phyloP scores from a whole-genome alignment of 2,113 vertebrate genomes.

The Corythoichthys intestinalis region DNA sequence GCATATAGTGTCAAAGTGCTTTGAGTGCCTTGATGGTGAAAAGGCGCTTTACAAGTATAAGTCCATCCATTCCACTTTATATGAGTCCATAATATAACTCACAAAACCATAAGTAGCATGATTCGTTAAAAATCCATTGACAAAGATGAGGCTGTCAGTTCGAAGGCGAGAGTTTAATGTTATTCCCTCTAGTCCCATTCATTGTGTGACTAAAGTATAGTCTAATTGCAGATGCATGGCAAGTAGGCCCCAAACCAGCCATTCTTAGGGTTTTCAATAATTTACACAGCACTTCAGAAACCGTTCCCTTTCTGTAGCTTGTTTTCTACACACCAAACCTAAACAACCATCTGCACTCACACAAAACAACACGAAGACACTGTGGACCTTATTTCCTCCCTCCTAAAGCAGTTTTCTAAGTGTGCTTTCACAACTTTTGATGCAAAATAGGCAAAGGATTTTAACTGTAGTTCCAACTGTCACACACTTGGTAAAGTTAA shows the following conservation, averaged over 20 bases:
- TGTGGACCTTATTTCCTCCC: background rate
- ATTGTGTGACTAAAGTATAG: slow-evolving; percentile 27
- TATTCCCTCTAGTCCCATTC: slow-evolving; percentile 19
- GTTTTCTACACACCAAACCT: slow-evolving; percentile 2
- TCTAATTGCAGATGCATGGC: slow-evolving; percentile 7
- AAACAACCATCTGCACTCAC: slow-evolving; percentile 16
- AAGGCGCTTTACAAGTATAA: too few relatives aligned
- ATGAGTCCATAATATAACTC: too few relatives aligned
- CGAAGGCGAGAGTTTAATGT: background rate
- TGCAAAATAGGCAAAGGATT: too few relatives aligned
- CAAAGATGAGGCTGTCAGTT: background rate
- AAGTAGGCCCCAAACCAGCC: slow-evolving; percentile 30
- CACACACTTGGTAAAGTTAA: too few relatives aligned
- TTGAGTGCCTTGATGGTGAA: too few relatives aligned
- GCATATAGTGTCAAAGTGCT: too few relatives aligned
- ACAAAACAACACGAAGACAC: slow-evolving; percentile 1
- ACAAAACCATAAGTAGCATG: too few relatives aligned
- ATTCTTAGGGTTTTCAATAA: slow-evolving; percentile 48
- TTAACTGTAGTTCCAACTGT: too few relatives aligned
- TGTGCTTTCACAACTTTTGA: background rate
- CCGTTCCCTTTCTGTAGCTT: slow-evolving; percentile 29
- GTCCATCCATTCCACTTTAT: too few relatives aligned
- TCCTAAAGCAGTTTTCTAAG: background rate
- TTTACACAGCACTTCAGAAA: slow-evolving; percentile 47
- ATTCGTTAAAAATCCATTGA: background rate